A percentile compares a stretch with the other conserved stretches of the same genome.
phyloP scores from a whole-genome alignment of 2,888 invertebrate species.

The Julus scanicus region DNA sequence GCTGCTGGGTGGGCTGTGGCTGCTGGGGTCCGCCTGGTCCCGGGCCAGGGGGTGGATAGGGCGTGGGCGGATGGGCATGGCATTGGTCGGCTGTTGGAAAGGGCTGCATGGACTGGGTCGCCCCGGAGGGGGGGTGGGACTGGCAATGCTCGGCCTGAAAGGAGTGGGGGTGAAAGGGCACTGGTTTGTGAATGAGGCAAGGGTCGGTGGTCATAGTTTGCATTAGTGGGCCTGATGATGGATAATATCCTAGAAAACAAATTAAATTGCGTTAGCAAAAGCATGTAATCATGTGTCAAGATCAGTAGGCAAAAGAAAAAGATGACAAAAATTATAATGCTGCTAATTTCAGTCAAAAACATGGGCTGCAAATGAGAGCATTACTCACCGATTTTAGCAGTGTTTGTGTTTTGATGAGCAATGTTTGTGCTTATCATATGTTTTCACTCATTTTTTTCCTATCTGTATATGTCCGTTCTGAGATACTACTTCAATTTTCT shows the following conservation, averaged over 20 bases:
- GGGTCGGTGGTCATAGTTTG: constrained; percentile 59
- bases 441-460: no score
- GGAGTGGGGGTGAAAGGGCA: constrained; percentile 61
- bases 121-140: constrained; percentile 24
- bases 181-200: constrained; percentile 62
- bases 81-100: constrained; percentile 56
- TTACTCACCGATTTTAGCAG: background rate
- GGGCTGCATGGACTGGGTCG: constrained; percentile 54
- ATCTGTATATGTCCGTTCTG: no score
- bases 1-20: constrained; percentile 42
- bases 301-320: no score
- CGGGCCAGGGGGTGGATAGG: constrained; percentile 55
- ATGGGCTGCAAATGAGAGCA: constrained; percentile 1
- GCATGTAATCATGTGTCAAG: background rate
- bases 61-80: constrained; percentile 56
- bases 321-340: no score
- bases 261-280: background rate
- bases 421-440: background rate
- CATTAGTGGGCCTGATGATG: constrained; percentile 90
- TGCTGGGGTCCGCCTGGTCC: constrained; percentile 48
- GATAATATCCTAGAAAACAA: constrained; percentile 70
- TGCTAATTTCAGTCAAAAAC: no score
- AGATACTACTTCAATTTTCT: no score
- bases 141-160: constrained; percentile 45
- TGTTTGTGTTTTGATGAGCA: background rate